Percentiles rank a stretch among this genome's conserved stretches.
Conservation (phyloP, 2,888 invertebrate species). For the Lepidochrysops patricia region DNA sequence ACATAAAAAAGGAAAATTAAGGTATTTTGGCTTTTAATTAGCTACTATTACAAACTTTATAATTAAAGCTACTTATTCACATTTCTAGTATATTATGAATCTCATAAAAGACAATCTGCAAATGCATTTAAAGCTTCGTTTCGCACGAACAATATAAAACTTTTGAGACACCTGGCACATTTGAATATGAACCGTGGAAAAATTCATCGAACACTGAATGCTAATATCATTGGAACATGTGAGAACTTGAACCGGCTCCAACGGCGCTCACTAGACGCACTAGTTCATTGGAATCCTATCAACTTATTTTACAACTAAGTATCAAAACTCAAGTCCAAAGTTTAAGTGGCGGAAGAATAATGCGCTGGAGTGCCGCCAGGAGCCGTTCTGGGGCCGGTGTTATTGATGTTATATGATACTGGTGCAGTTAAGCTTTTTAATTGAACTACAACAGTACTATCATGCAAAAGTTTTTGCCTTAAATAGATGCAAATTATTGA, state of each 20-base stretch:
- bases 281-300: slow-evolving; percentile 21
- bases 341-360: slow-evolving; percentile 23
- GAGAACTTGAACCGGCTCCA: slow-evolving; percentile 22
- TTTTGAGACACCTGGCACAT: slow-evolving; percentile 6
- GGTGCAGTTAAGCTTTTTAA: not conserved
- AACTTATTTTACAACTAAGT: slow-evolving; percentile 21
- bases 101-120: not conserved
- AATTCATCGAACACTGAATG: slow-evolving; percentile 23
- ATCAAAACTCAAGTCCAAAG: slow-evolving; percentile 20
- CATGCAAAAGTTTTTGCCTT: too few relatives aligned
- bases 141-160: slow-evolving; percentile 10
- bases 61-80: too few relatives aligned
- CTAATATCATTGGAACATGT: slow-evolving; percentile 19
- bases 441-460: not conserved
- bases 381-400: not conserved
- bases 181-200: slow-evolving; percentile 17
- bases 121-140: not conserved
- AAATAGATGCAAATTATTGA: too few relatives aligned
- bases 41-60: too few relatives aligned
- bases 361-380: slow-evolving; percentile 12
- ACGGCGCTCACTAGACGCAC: slow-evolving; percentile 17
- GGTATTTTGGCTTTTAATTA: too few relatives aligned
- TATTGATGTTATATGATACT: not conserved
- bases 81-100: too few relatives aligned
- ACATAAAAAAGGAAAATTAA: too few relatives aligned